Conservation (phyloP, 2,888 invertebrate genomes). For the Watsonalla cultraria region DNA sequence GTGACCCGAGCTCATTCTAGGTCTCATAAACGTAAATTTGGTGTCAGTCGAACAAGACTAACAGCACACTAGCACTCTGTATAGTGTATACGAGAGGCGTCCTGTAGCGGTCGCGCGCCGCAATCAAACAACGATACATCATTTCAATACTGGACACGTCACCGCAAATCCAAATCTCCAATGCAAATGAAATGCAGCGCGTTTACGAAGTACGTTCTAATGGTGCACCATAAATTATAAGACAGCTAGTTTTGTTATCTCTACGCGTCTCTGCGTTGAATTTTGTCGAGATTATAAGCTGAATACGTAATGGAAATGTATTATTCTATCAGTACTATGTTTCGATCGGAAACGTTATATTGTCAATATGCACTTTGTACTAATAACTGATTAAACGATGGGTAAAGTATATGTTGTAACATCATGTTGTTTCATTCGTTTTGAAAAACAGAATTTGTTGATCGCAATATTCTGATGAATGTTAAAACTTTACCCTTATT, state of each 20-base stretch:
- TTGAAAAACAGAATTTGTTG: too few relatives aligned
- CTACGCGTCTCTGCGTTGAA: slow-evolving; percentile 58
- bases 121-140: slow-evolving; percentile 72
- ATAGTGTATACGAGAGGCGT: slow-evolving; percentile 13
- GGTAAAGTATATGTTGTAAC: too few relatives aligned
- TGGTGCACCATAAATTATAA: slow-evolving; percentile 69
- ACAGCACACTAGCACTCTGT: slow-evolving; percentile 21
- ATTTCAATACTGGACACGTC: slow-evolving; percentile 74
- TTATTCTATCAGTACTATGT: slow-evolving; percentile 33
- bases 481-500: neutral
- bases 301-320: slow-evolving; percentile 64
- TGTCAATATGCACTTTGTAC: neutral
- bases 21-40: slow-evolving; percentile 35
- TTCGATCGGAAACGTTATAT: neutral
- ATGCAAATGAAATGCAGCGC: slow-evolving; percentile 70
- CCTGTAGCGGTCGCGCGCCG: slow-evolving; percentile 15
- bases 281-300: slow-evolving; percentile 67
- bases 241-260: slow-evolving; percentile 66
- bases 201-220: slow-evolving; percentile 60
- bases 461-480: too few relatives aligned
- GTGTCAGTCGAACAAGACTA: slow-evolving; percentile 31
- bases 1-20: slow-evolving; percentile 5
- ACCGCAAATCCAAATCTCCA: slow-evolving; percentile 71
- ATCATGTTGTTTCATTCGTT: too few relatives aligned
- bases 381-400: neutral